These are phyloP conservation scores for Scaptomyza montana DNA, from an alignment of 1,140 invertebrate species.

Conservation along the genomic window DNA sequence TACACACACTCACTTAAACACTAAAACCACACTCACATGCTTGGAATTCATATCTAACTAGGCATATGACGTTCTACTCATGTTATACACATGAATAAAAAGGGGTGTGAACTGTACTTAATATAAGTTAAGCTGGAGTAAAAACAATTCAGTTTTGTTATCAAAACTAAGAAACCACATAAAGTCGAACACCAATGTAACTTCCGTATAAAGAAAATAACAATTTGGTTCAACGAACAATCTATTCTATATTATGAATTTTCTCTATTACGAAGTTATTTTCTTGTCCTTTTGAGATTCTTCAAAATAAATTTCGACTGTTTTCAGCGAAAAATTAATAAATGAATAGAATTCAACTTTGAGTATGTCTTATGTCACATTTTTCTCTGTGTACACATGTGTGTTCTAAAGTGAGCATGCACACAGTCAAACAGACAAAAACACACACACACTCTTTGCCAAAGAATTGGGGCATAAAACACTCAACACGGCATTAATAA, in stretches of 20 bases:
- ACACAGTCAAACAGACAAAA: constrained; percentile 31
- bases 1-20: constrained; percentile 20
- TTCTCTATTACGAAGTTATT: no score
- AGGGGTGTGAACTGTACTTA: not conserved
- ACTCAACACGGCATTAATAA: constrained; percentile 80
- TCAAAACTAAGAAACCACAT: no score
- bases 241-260: no score
- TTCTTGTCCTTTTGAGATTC: no score
- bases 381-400: not conserved
- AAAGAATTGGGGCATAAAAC: constrained; percentile 74
- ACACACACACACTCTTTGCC: constrained; percentile 40
- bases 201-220: no score
- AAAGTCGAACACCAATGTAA: no score
- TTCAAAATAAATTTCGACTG: no score
- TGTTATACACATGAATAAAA: not conserved
- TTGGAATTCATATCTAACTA: constrained; percentile 2
- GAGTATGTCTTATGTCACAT: not conserved
- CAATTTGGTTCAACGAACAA: no score
- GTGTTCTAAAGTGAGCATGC: constrained; percentile 60
- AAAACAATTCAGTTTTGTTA: no score
- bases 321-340: no score
- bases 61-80: constrained; percentile 4
- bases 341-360: no score
- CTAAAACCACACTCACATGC: not conserved
- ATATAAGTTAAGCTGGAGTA: no score